phyloP scores from a whole-genome alignment of 2,113 vertebrate genomes.

The Sylvicapra grimmia region DNA sequence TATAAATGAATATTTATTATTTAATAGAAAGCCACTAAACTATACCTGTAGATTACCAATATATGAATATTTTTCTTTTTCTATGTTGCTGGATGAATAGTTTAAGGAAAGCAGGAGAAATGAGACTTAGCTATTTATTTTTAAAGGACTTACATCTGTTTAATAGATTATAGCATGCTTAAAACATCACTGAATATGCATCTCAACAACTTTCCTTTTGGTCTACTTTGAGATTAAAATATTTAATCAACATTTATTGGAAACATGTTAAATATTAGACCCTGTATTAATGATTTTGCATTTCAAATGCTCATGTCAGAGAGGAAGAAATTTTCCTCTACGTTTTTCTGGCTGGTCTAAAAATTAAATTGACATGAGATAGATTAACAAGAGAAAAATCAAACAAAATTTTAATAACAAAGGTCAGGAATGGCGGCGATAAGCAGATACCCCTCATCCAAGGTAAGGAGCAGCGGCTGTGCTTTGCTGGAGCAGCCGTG shows the following conservation, averaged over 20 bases:
- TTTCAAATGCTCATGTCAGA: neutral
- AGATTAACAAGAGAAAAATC: neutral
- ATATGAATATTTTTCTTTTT: neutral
- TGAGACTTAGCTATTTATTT: neutral
- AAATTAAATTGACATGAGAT: neutral
- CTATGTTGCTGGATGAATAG: neutral
- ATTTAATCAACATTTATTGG: neutral
- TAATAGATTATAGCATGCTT: neutral
- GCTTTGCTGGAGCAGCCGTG: too few relatives aligned
- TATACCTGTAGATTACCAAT: neutral
- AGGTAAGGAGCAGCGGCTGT: too few relatives aligned
- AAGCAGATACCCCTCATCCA: too few relatives aligned
- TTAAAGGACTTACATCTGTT: neutral
- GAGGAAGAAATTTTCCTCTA: neutral
- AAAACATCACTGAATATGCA: neutral
- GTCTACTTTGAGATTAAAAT: neutral
- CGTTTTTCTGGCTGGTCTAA: neutral
- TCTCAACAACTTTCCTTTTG: neutral
- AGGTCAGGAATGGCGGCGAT: too few relatives aligned
- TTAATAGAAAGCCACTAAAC: neutral
- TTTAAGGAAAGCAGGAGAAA: neutral
- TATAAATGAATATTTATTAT: slow-evolving; percentile 8
- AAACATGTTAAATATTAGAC: neutral
- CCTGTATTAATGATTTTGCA: neutral
- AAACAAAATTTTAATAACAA: neutral